phyloP scores from a whole-genome alignment of 2,888 invertebrate genomes.

The Apantesis nais region DNA sequence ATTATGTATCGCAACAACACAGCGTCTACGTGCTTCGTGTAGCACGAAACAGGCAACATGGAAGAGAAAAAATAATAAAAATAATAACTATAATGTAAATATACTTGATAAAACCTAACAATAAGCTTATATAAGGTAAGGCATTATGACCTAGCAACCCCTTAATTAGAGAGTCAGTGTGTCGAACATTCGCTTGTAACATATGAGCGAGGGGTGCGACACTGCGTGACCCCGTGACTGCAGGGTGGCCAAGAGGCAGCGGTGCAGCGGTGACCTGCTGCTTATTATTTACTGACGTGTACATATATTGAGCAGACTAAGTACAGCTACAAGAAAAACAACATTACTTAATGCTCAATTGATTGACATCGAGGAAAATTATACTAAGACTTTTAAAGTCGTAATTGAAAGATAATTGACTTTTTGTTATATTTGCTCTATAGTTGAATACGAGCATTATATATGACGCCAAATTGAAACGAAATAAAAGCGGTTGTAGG shows the following conservation, averaged over 20 bases:
- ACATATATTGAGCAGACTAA: not conserved
- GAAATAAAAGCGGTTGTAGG: not conserved
- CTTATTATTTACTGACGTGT: slow-evolving; percentile 5
- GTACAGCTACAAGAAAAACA: not conserved
- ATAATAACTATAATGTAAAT: slow-evolving; percentile 70
- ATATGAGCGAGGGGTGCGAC: slow-evolving; percentile 75
- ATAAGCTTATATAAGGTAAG: slow-evolving; percentile 77
- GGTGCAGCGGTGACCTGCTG: slow-evolving; percentile 27
- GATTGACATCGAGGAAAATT: slow-evolving; percentile 11
- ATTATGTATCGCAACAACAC: slow-evolving; percentile 74
- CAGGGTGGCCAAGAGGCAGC: slow-evolving; percentile 41
- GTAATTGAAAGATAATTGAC: slow-evolving; percentile 27
- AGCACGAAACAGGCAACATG: slow-evolving; percentile 75
- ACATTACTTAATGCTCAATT: not conserved
- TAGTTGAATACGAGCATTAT: not conserved
- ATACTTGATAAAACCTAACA: slow-evolving; percentile 74
- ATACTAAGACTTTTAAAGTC: slow-evolving; percentile 12
- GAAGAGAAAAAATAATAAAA: slow-evolving; percentile 65
- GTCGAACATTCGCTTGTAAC: slow-evolving; percentile 74
- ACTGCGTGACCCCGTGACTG: slow-evolving; percentile 49
- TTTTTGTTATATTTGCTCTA: slow-evolving; percentile 7
- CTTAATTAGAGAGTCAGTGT: slow-evolving; percentile 77
- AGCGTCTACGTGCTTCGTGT: slow-evolving; percentile 58
- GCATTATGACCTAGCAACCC: slow-evolving; percentile 72
- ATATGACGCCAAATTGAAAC: not conserved